Percentiles rank a stretch among this genome's conserved stretches.
Evolutionary conservation across 2,113 vertebrate species (phyloP).

Genomic region (Podiceps cristatus): DNA sequence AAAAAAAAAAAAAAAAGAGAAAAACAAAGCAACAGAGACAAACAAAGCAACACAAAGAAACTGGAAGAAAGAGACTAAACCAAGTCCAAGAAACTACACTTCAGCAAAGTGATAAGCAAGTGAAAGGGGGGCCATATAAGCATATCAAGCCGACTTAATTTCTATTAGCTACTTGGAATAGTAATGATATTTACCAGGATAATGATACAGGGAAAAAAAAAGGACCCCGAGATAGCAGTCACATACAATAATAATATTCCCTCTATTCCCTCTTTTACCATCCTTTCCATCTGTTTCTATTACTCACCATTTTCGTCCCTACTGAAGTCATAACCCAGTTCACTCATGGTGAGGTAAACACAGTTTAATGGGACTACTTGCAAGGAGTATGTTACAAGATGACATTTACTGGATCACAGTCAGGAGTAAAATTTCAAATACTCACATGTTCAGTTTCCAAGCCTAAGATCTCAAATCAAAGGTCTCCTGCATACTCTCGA

Average conservation of each 20-base stretch:
- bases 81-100: background rate
- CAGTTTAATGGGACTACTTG: background rate
- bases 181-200: background rate
- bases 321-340: background rate
- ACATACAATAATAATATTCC: background rate
- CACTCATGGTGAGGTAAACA: slow-evolving; percentile 46
- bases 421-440: slow-evolving; percentile 9
- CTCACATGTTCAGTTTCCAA: background rate
- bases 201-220: background rate
- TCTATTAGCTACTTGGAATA: background rate
- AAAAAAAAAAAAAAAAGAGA: background rate
- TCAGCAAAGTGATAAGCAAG: background rate
- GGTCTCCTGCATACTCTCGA: background rate
- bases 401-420: background rate
- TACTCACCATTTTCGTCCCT: slow-evolving; percentile 1
- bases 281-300: slow-evolving; percentile 5
- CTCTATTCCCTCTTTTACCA: background rate
- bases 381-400: background rate
- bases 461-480: background rate
- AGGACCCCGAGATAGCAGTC: background rate
- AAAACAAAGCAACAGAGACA: background rate
- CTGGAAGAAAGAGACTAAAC: background rate
- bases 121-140: background rate
- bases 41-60: background rate
- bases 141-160: background rate